phyloP scores from a whole-genome alignment of 1,140 invertebrate genomes.

The Trigoniulus corallinus region DNA sequence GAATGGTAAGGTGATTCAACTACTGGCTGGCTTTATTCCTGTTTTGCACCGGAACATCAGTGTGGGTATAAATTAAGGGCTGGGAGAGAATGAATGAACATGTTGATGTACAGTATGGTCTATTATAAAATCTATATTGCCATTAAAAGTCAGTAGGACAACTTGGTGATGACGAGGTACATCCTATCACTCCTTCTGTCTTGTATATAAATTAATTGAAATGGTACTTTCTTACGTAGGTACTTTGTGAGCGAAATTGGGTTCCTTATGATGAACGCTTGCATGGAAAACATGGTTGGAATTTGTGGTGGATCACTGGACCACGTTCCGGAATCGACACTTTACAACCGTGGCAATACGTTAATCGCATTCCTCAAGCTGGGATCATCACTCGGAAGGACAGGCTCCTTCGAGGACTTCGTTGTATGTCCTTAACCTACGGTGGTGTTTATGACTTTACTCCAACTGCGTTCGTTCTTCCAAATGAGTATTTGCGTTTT shows the following conservation, averaged over 20 bases:
- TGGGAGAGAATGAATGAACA: neutral
- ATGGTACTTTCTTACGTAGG: conserved; percentile 26
- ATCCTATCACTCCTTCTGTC: too few relatives aligned
- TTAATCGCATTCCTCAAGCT: conserved; percentile 68
- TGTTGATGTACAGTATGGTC: neutral
- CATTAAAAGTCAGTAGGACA: neutral
- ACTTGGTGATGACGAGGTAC: neutral
- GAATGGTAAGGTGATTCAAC: too few relatives aligned
- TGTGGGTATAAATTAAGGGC: too few relatives aligned
- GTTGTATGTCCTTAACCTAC: conserved; percentile 62
- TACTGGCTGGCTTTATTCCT: too few relatives aligned
- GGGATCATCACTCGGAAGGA: conserved; percentile 60
- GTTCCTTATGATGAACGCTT: conserved; percentile 41
- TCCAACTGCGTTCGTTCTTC: conserved; percentile 18
- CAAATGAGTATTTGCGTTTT: conserved; percentile 4
- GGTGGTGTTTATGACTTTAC: conserved; percentile 67
- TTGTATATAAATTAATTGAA: neutral
- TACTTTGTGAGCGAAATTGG: conserved; percentile 65
- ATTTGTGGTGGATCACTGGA: conserved; percentile 60
- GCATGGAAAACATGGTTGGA: conserved; percentile 49
- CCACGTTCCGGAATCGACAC: conserved; percentile 43
- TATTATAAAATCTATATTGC: neutral
- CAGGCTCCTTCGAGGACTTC: conserved; percentile 51
- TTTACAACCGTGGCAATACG: conserved; percentile 51
- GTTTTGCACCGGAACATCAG: too few relatives aligned